Evolutionary conservation across 1,140 invertebrate genomes (phyloP).

Genomic region (Achroia grisella): DNA sequence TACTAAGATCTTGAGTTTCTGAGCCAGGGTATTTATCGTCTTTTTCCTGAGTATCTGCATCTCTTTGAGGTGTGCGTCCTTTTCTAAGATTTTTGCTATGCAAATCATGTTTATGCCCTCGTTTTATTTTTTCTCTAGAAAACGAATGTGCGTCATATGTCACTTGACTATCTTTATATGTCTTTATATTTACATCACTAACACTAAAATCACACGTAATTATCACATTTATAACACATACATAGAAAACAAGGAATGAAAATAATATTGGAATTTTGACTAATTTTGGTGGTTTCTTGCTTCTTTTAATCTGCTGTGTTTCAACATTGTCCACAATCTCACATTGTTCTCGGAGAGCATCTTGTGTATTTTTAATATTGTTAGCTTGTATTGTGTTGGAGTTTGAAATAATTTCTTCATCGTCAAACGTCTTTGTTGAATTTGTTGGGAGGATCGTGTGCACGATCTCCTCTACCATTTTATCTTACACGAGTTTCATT

Average conservation of each 20-base stretch:
- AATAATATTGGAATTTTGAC: constrained; percentile 25
- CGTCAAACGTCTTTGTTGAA: constrained; percentile 21
- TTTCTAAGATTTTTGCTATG: constrained; percentile 23
- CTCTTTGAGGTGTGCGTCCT: constrained; percentile 24
- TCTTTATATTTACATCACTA: constrained; percentile 46
- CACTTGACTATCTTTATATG: constrained; percentile 16
- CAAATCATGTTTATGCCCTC: constrained; percentile 17
- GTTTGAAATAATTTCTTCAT: constrained; percentile 31
- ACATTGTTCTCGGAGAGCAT: constrained; percentile 25
- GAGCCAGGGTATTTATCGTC: constrained; percentile 31
- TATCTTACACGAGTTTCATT: constrained; percentile 51
- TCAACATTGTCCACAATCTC: constrained; percentile 53
- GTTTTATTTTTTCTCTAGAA: constrained; percentile 5
- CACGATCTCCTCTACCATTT: constrained; percentile 62
- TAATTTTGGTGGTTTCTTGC: constrained; percentile 4
- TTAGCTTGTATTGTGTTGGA: constrained; percentile 31
- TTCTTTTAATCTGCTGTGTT: constrained; percentile 58
- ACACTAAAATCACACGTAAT: constrained; percentile 63
- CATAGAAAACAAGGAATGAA: constrained; percentile 44
- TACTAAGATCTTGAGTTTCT: constrained; percentile 29
- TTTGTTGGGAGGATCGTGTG: constrained; percentile 47
- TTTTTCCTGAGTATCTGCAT: constrained; percentile 29
- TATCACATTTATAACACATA: constrained; percentile 64
- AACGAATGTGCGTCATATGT: not conserved
- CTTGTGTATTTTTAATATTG: constrained; percentile 10